Base-by-base conservation (phyloP, 2,113 vertebrate genomes). In the Proterorhinus semilunaris region DNA sequence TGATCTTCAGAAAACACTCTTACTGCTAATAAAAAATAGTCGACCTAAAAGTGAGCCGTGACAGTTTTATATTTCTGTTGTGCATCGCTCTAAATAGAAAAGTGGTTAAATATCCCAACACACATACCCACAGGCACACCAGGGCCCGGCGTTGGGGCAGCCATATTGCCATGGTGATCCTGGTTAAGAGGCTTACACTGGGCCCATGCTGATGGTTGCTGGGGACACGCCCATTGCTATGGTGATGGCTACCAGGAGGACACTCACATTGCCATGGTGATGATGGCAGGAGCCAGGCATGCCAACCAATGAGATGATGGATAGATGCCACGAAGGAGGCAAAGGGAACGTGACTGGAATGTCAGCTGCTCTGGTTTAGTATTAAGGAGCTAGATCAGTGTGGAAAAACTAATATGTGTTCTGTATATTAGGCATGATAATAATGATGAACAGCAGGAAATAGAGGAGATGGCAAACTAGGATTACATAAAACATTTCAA, bases 151-250 rank as follows among this genome's bases (percentile, higher is more conserved):
- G 71, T 86, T 86, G 83, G 62, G 53, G 72, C 44, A 63, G 76
- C 45, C 79, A 78, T 68, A 90, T 90, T 89, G 79, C 89, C 88
- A 90, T 90, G 86, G 86, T 85, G 86, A 91, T 91, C 84, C 75
- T 83, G 87, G 83, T 85, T 90, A 91, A 91, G 90, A 90, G 84
- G 90, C 88, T 91, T 91, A 91, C 87, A 86, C 87, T 89, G 57
- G 78, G 78, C 89, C 88, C 86, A 88, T 90, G 88, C 69, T 84
- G 86, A 80, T 86, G 83, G 87, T 91, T 91, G 88, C 88, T 86
- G 83, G 82, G 90, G 87, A 91, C 90, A 91, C 88, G 90, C 88
- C 90, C 90, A 91, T 91, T 83, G 83, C 90, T 87, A 90, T 91
- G 90, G 88, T 84, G 84, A 90, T 87, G 86, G 85, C 88, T 88